Evolutionary conservation across 2,797 vertebrate species (phyloP), one percentile per base, ranked within the genome.

Genomic region (Nyctalus aviator): DNA sequence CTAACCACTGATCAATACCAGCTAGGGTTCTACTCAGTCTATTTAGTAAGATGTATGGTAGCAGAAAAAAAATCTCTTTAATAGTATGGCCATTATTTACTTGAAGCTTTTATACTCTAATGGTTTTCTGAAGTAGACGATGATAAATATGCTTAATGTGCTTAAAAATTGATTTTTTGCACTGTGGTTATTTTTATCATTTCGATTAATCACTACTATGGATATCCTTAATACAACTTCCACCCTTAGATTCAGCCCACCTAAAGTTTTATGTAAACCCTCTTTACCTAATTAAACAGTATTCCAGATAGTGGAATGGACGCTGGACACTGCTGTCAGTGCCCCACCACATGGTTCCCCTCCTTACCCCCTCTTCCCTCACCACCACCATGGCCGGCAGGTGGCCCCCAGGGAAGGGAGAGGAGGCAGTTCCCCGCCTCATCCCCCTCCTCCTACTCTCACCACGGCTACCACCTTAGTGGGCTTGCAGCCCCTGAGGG

Each of bases 11-110:
- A 27, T 62, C 25, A 14, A 62, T 25, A 30, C 59, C 27, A 6
- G 25, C 27, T 25, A 62, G 57, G 27, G 57, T 12, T 62, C 57
- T 30, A 30, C 57, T 62, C 27, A 62, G 59, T 30, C 21, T 55
- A 23, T 10, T 55, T 55, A 78, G 18, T 69, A 71, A 91, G 55
- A 95, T 93, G 23, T 46, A 75, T 37, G 13, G 4, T 50, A 90
- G 53, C 73, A 90, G 32, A 83, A 89, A 88, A 88, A 68, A 86
- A 81, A 89, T 76, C 59, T 64, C 14, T 59, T 12, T 59, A 59
- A 25, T 59, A 55, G 20, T 55, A 55, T 72, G 48, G n/a, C 32
- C 73, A 35, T 69, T 62, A 81, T 20, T 86, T 82, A 94, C 41
- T 11, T 32, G 27, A 78, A 7, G 6, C 4, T 78, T 78, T 88